phyloP scores from a whole-genome alignment of 2,113 vertebrate genomes.

The Bubo blakistoni region DNA sequence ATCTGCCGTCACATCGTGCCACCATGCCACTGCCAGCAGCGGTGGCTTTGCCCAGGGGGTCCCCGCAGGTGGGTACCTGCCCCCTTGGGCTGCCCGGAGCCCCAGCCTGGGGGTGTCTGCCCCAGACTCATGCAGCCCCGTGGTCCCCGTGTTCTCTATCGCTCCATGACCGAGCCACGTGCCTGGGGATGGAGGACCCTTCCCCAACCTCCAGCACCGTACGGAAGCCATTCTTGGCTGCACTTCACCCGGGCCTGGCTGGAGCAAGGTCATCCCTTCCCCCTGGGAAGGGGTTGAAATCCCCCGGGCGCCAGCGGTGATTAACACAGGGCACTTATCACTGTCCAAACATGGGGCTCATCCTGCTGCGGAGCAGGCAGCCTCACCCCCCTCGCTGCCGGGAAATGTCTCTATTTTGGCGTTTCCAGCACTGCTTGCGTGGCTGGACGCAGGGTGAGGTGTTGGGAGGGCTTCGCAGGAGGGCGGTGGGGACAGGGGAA shows the following conservation, averaged over 20 bases:
- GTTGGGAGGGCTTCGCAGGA: neutral
- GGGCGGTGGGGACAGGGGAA: neutral
- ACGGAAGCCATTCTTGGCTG: neutral
- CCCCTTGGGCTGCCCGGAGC: neutral
- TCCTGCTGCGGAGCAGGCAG: neutral
- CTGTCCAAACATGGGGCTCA: neutral
- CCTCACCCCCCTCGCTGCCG: rapidly evolving
- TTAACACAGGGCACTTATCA: neutral
- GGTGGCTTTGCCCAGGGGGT: neutral
- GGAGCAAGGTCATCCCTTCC: neutral
- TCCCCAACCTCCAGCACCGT: neutral
- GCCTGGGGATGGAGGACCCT: neutral
- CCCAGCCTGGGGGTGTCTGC: neutral
- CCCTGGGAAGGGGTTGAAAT: neutral
- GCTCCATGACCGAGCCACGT: rapidly evolving
- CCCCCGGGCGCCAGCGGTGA: rapidly evolving
- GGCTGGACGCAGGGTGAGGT: neutral
- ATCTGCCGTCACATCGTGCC: neutral
- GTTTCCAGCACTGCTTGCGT: neutral
- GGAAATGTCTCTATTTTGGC: neutral
- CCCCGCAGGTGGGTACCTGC: too few species aligned
- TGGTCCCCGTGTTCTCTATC: neutral
- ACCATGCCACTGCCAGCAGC: rapidly evolving
- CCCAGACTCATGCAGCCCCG: neutral
- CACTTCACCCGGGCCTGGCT: neutral